phyloP scores from a whole-genome alignment of 1,140 invertebrate genomes.

The Ceratina australensis region DNA sequence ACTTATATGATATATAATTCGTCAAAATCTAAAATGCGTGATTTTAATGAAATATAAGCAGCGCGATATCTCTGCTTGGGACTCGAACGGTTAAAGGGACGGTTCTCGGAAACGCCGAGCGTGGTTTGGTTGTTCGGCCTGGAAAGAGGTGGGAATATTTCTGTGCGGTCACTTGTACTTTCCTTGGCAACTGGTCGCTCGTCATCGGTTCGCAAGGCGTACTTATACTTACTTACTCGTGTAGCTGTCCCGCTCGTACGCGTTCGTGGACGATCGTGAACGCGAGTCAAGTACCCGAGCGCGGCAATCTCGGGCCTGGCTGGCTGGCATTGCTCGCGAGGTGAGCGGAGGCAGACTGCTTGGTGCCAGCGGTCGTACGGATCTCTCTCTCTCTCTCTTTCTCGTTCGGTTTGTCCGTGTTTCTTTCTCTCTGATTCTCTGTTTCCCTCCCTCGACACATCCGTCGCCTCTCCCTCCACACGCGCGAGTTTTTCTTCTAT shows the following conservation, averaged over 20 bases:
- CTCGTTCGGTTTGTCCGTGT: too few species aligned
- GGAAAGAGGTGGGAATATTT: background rate
- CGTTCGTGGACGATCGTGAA: constrained; percentile 29
- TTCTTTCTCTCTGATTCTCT: constrained; percentile 4
- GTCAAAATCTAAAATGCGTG: too few species aligned
- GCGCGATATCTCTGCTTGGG: too few species aligned
- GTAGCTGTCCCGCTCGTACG: background rate
- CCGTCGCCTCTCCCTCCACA: background rate
- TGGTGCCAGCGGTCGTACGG: constrained; percentile 72
- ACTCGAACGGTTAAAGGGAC: too few species aligned
- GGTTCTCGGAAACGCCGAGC: background rate
- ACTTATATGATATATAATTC: too few species aligned
- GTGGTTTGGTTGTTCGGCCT: constrained; percentile 2
- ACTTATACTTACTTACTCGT: background rate
- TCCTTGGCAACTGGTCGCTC: background rate
- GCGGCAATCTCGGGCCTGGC: constrained; percentile 56
- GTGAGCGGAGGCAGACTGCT: constrained; percentile 75
- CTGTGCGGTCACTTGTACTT: background rate
- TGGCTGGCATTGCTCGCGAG: constrained; percentile 61
- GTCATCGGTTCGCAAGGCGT: background rate
- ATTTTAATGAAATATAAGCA: too few species aligned
- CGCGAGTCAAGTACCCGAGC: constrained; percentile 52
- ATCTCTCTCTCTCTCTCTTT: constrained; percentile 50
- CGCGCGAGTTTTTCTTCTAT: background rate
- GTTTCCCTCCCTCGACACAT: background rate